phyloP scores from a whole-genome alignment of 1,140 invertebrate genomes.

The Caenorhabditis latens region DNA sequence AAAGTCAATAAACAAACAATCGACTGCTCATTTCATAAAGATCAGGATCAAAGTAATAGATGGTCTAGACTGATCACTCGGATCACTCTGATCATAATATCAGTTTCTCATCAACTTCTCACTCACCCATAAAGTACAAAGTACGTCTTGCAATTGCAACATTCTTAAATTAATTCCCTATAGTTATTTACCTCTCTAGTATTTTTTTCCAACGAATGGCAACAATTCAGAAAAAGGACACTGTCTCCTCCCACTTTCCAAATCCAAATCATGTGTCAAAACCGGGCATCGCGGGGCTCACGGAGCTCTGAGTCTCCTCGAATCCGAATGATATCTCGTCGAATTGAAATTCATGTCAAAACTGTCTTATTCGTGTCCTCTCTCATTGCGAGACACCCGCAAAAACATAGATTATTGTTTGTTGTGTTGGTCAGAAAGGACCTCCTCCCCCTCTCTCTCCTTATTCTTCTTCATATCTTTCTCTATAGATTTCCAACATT shows the following conservation, averaged over 20 bases:
- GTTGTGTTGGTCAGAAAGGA: conserved; percentile 32
- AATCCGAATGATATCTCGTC: not conserved
- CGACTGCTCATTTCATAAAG: not conserved
- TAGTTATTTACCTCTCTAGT: not conserved
- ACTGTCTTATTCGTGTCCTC: not conserved
- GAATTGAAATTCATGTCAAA: conserved; percentile 36
- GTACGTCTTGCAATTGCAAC: too few relatives aligned
- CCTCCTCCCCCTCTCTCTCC: not conserved
- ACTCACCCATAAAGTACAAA: not conserved
- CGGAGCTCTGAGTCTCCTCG: not conserved
- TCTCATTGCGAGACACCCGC: too few relatives aligned
- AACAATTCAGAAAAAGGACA: not conserved
- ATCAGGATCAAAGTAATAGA: not conserved
- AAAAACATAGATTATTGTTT: not conserved
- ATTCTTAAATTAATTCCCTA: not conserved
- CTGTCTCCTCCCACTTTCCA: not conserved
- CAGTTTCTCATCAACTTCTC: not conserved
- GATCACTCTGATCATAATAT: conserved; percentile 14
- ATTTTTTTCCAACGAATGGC: not conserved
- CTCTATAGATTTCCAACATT: not conserved
- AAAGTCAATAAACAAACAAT: conserved; percentile 6
- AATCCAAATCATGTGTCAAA: conserved; percentile 27
- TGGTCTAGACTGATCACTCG: not conserved
- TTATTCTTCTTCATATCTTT: not conserved
- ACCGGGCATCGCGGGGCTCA: not conserved